A percentile compares a stretch with the other conserved stretches of the same genome.
Conservation (phyloP, 2,888 invertebrate species). For the Mechanitis mazaeus region DNA sequence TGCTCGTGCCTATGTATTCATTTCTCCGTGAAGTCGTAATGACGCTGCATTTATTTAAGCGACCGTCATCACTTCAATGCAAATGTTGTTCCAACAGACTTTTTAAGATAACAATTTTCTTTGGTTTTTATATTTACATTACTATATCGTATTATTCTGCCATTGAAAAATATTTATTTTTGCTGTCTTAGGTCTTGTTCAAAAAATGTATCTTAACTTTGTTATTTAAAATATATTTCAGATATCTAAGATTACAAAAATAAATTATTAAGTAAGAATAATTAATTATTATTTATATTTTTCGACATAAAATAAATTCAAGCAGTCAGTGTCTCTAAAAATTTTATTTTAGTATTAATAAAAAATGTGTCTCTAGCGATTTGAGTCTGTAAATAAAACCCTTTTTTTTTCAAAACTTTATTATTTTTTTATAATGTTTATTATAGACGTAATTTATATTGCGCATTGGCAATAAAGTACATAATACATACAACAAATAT, state of each 20-base stretch:
- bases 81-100: background rate
- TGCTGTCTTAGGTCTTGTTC: no score
- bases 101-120: background rate
- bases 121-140: no score
- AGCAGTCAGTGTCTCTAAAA: no score
- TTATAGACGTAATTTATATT: slow-evolving; percentile 71
- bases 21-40: slow-evolving; percentile 4
- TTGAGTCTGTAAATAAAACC: slow-evolving; percentile 35
- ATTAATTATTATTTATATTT: no score
- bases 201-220: no score
- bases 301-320: no score
- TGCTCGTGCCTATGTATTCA: slow-evolving; percentile 11
- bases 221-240: no score
- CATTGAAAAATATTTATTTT: no score
- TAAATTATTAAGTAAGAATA: no score
- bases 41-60: slow-evolving; percentile 7
- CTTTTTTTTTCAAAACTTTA: slow-evolving; percentile 69
- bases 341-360: no score
- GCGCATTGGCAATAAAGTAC: slow-evolving; percentile 54
- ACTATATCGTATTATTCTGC: no score
- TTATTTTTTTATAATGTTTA: slow-evolving; percentile 74
- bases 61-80: slow-evolving; percentile 2
- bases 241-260: no score
- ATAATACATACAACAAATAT: slow-evolving; percentile 73
- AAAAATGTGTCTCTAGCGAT: slow-evolving; percentile 7